A percentile compares a stretch with the other conserved stretches of the same genome.
These are phyloP conservation scores for Myotis vivesi DNA, from an alignment of 2,797 vertebrate species.

Conservation along the genomic window DNA sequence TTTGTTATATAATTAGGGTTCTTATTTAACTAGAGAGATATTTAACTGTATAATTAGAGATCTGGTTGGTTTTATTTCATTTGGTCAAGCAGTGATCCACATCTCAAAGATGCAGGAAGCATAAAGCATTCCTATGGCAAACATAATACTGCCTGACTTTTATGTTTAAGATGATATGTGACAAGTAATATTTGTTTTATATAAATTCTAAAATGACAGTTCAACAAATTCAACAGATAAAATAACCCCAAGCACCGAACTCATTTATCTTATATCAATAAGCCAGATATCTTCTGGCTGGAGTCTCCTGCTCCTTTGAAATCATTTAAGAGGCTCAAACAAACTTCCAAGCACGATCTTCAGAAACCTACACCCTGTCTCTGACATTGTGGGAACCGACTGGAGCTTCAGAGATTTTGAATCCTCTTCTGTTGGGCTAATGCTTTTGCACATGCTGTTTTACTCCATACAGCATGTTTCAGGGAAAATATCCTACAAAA, in stretches of 20 bases:
- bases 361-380: background rate
- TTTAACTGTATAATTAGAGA: background rate
- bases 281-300: background rate
- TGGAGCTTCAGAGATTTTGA: background rate
- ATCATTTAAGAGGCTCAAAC: background rate
- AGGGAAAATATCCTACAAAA: background rate
- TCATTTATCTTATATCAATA: background rate
- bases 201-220: background rate
- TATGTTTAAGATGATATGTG: background rate
- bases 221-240: background rate
- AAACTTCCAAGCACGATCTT: background rate
- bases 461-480: background rate
- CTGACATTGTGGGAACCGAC: background rate
- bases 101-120: background rate
- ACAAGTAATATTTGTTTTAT: background rate
- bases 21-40: background rate
- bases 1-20: background rate
- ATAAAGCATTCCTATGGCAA: background rate
- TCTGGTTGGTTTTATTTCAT: constrained; percentile 35
- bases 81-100: background rate
- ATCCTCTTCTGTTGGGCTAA: background rate
- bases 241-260: background rate
- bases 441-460: background rate
- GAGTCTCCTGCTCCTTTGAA: background rate
- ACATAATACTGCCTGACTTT: background rate